A percentile compares a stretch with the other conserved stretches of the same genome.
Conservation (phyloP, 2,888 invertebrate species). For the Temnothorax unifasciatus region DNA sequence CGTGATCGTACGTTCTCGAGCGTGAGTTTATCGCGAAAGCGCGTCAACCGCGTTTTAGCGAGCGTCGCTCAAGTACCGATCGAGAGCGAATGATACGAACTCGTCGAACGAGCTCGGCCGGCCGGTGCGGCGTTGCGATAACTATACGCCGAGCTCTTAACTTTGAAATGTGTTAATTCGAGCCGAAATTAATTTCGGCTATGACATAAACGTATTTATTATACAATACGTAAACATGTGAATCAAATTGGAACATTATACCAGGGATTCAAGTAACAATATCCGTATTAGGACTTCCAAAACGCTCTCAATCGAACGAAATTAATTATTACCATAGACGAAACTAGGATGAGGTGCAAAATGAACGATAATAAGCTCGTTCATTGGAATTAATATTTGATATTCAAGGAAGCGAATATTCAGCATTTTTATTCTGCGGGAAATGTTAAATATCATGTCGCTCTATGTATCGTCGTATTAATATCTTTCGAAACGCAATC, state of each 20-base stretch:
- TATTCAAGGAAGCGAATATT: background rate
- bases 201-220: background rate
- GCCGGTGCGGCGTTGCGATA: background rate
- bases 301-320: background rate
- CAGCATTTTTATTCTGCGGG: background rate
- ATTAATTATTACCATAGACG: background rate
- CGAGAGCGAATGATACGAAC: constrained; percentile 36
- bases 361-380: background rate
- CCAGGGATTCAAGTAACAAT: background rate
- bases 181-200: constrained; percentile 29
- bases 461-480: background rate
- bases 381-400: background rate
- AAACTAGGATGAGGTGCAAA: background rate
- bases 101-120: constrained; percentile 33
- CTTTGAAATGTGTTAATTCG: constrained; percentile 42
- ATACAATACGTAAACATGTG: background rate
- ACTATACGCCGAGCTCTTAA: constrained; percentile 35
- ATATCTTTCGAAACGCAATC: background rate
- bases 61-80: constrained; percentile 42
- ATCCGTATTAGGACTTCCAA: background rate
- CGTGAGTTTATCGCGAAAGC: constrained; percentile 27
- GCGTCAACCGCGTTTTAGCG: constrained; percentile 39
- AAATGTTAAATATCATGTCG: background rate
- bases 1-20: constrained; percentile 36
- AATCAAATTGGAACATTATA: background rate